A percentile compares a stretch with the other conserved stretches of the same genome.
These are phyloP conservation scores for Brachypodius melanocephalos DNA, from an alignment of 2,113 vertebrate genomes.

Conservation along the genomic window DNA sequence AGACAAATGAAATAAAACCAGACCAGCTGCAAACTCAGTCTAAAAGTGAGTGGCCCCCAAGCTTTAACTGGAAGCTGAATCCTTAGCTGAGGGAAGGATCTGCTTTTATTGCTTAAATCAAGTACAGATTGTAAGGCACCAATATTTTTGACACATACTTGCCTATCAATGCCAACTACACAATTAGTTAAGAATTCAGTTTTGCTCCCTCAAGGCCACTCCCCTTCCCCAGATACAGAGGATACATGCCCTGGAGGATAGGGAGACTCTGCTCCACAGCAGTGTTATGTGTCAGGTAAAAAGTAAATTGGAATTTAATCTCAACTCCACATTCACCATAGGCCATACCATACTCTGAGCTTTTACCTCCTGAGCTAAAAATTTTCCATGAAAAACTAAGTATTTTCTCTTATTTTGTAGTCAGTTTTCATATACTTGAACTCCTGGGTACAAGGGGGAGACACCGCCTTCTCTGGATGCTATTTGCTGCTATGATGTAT, in stretches of 20 bases:
- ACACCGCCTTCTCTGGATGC: neutral
- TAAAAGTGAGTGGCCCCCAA: neutral
- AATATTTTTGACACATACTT: neutral
- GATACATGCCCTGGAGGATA: rapidly evolving
- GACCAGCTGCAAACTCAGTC: neutral
- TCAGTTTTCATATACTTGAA: neutral
- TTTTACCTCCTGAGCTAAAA: neutral
- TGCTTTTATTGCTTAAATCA: neutral
- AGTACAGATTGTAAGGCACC: neutral
- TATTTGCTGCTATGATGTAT: neutral
- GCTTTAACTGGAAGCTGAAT: neutral
- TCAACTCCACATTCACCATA: neutral
- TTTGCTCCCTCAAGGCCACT: neutral
- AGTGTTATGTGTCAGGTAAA: neutral
- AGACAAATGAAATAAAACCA: neutral
- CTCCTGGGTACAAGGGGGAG: neutral
- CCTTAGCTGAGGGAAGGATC: neutral
- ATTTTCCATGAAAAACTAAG: neutral
- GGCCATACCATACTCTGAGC: neutral
- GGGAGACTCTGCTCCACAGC: neutral
- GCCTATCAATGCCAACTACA: neutral
- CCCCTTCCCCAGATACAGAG: neutral
- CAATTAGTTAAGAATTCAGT: neutral
- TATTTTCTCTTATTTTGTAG: neutral
- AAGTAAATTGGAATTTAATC: neutral